These are phyloP conservation scores for Mesocricetus auratus DNA, from an alignment of 2,113 vertebrate species.

Conservation along the genomic window DNA sequence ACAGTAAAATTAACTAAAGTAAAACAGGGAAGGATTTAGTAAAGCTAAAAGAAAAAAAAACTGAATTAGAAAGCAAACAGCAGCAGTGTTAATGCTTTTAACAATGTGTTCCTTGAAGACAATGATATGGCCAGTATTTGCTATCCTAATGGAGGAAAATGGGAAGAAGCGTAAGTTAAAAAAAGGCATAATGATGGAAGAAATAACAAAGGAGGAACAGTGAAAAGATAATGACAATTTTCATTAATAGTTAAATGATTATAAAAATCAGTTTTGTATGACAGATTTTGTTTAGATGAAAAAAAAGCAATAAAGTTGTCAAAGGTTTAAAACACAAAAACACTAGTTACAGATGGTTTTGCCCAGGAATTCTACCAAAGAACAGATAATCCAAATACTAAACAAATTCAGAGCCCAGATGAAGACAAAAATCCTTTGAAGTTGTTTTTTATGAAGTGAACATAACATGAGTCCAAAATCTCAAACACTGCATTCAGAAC, in stretches of 20 bases:
- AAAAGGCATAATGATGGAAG: neutral
- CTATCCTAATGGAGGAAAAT: neutral
- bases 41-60: neutral
- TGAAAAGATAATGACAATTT: neutral
- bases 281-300: neutral
- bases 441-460: constrained; percentile 14
- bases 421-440: neutral
- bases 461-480: neutral
- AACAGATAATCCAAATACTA: constrained; percentile 49
- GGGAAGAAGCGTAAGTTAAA: neutral
- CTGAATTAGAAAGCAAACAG: constrained; percentile 14
- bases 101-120: neutral
- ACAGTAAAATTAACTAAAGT: constrained; percentile 21
- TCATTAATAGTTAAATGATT: neutral
- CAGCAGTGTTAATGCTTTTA: neutral
- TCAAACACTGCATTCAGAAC: neutral
- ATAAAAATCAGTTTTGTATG: neutral
- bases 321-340: constrained; percentile 5
- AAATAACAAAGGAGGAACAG: neutral
- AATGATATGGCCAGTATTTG: neutral
- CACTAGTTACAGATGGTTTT: constrained; percentile 9
- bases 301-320: constrained; percentile 17
- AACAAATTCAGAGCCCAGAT: neutral
- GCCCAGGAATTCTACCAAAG: constrained; percentile 1
- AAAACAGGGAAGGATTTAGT: neutral